Evolutionary conservation across 2,797 vertebrate genomes (phyloP).

Genomic region (Sebastes ruberrimus): DNA sequence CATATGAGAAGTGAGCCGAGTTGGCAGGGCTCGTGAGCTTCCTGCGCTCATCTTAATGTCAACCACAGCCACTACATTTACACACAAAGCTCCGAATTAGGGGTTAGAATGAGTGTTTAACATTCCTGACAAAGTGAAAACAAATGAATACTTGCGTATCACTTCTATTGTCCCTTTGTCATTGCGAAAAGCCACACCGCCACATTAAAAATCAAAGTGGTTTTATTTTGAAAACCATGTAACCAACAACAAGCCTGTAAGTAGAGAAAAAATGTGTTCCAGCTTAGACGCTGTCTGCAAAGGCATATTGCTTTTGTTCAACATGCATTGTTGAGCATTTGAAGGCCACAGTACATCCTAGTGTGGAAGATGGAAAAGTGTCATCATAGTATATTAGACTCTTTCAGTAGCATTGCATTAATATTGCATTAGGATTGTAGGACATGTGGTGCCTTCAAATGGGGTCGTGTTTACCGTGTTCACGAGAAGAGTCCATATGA

Average conservation of each 20-base stretch:
- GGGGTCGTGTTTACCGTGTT: too few relatives aligned
- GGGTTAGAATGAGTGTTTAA: slow-evolving; percentile 9
- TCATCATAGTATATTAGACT: slow-evolving; percentile 4
- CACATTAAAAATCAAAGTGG: neutral
- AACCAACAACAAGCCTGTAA: neutral
- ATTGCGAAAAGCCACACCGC: neutral
- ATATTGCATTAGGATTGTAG: neutral
- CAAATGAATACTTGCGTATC: neutral
- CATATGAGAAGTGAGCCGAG: slow-evolving; percentile 48
- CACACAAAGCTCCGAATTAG: slow-evolving; percentile 25
- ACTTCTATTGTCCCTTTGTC: neutral
- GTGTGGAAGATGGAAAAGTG: neutral
- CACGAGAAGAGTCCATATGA: too few relatives aligned
- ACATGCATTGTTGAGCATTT: slow-evolving; percentile 1
- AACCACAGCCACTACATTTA: slow-evolving; percentile 13
- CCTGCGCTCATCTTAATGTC: slow-evolving; percentile 44
- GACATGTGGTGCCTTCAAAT: neutral
- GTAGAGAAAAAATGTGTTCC: neutral
- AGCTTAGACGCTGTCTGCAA: neutral
- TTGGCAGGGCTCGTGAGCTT: slow-evolving; percentile 46
- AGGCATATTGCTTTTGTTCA: slow-evolving; percentile 1
- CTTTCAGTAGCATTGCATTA: neutral
- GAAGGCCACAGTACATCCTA: neutral
- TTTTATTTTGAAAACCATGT: slow-evolving; percentile 20
- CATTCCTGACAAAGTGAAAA: slow-evolving; percentile 28